Percentiles rank a stretch among this genome's conserved stretches.
Evolutionary conservation across 2,888 invertebrate genomes (phyloP).

Genomic region (Eupsilia transversa): DNA sequence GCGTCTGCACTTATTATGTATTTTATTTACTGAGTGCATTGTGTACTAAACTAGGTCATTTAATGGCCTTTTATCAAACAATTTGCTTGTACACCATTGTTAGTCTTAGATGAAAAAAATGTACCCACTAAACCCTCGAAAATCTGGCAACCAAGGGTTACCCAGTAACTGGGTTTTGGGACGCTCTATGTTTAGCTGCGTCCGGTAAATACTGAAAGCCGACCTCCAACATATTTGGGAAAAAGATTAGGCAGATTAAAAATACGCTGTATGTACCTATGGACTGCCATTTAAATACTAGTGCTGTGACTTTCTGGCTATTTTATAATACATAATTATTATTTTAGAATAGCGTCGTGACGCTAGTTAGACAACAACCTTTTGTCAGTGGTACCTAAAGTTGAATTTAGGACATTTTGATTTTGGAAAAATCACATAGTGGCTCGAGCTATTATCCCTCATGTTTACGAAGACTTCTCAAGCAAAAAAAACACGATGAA

Average conservation of each 20-base stretch:
- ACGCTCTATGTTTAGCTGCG: neutral
- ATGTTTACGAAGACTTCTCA: neutral
- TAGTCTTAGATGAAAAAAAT: neutral
- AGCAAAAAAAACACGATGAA: neutral
- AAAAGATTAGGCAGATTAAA: neutral
- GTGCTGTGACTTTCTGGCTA: no score
- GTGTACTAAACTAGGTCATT: slow-evolving; percentile 38
- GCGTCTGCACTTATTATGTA: slow-evolving; percentile 17
- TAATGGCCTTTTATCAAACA: neutral
- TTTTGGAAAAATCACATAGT: neutral
- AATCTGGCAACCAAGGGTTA: neutral
- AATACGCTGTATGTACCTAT: neutral
- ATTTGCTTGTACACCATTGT: neutral
- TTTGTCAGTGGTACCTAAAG: neutral
- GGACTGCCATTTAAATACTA: neutral
- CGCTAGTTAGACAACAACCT: no score
- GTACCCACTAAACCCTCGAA: neutral
- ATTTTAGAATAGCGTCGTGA: neutral
- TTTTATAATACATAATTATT: neutral
- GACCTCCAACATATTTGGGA: no score
- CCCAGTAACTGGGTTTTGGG: neutral
- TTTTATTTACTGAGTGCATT: slow-evolving; percentile 29
- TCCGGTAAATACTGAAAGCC: neutral
- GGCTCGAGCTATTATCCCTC: neutral
- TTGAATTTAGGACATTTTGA: neutral